These are phyloP conservation scores for Aphelenchoides besseyi DNA, from an alignment of 1,140 invertebrate species.

Conservation along the genomic window DNA sequence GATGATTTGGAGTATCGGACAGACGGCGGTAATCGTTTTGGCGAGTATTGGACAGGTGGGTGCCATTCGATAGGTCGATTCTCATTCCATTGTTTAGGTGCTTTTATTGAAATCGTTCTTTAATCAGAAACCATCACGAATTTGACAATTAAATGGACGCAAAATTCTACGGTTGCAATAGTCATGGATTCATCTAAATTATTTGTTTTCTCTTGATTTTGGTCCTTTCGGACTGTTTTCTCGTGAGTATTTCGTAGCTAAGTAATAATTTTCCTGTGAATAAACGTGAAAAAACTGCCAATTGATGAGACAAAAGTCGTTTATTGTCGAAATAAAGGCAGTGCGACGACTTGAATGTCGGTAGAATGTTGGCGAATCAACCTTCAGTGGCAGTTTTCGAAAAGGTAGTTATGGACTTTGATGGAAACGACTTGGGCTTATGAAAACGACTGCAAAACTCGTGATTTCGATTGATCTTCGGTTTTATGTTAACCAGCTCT, in stretches of 20 bases:
- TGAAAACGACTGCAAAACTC: not conserved
- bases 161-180: too few relatives aligned
- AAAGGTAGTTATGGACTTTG: not conserved
- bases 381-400: not conserved
- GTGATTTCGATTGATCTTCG: not conserved
- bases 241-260: too few relatives aligned
- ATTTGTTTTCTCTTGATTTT: too few relatives aligned
- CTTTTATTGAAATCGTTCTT: slow-evolving; percentile 27
- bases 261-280: too few relatives aligned
- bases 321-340: too few relatives aligned
- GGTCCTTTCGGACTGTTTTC: too few relatives aligned
- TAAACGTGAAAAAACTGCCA: not conserved
- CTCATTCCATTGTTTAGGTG: slow-evolving; percentile 21
- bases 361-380: too few relatives aligned
- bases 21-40: slow-evolving; percentile 78
- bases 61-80: slow-evolving; percentile 9
- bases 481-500: not conserved
- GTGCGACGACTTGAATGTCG: too few relatives aligned
- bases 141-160: too few relatives aligned
- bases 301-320: too few relatives aligned
- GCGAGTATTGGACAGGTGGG: slow-evolving; percentile 81
- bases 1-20: slow-evolving; percentile 82
- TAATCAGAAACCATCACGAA: slow-evolving; percentile 9
- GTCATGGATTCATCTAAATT: too few relatives aligned
- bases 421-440: not conserved